Evolutionary conservation across 2,113 vertebrate species (phyloP), one percentile per base, ranked within the genome.

Genomic region (Nannospalax galili): DNA sequence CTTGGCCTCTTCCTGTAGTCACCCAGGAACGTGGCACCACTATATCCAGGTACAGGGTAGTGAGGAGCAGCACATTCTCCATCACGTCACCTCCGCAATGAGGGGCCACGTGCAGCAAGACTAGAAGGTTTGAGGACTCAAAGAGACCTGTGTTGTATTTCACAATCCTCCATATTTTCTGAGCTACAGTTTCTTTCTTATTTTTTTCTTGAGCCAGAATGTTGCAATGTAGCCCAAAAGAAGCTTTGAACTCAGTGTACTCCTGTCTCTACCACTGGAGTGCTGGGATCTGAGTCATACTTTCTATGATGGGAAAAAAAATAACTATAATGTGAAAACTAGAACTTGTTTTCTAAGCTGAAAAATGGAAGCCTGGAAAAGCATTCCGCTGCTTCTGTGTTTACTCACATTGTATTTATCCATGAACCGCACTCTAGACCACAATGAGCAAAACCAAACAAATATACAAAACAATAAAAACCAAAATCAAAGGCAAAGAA

Each of bases 341-440:
- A 86, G 52, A 60, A 94, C 75, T 73, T 65, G 45, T 65, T 10
- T 69, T 92, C 48, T 92, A 72, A 48, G 81, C 19, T 65, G 58
- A 89, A 86, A n/a, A 95, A 88, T 64, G 40, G 11, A 26, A 90
- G 37, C 22, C 69, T 32, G n/a, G 17, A 94, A 93, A 74, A 48
- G 20, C 20, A 67, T 69, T 93, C 28, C 75, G 73, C 28, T 90
- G 9, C 48, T 96, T 92, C 30, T 14, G 28, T 52, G 28, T 81
- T 88, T 60, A 56, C 64, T 77, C 32, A 80, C 37, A 56, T 80
- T 42, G 42, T 9, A 84, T 88, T 81, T 84, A 88, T 17, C 40
- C 40, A 85, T 24, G 24, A 93, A 88, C 17, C 2, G 58, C 62
- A 28, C 17, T 40, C 48, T 77, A 15, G 70, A 22, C 32, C 69